A percentile compares a stretch with the other conserved stretches of the same genome.
phyloP scores from a whole-genome alignment of 2,113 vertebrate species.

The Eleginops maclovinus region DNA sequence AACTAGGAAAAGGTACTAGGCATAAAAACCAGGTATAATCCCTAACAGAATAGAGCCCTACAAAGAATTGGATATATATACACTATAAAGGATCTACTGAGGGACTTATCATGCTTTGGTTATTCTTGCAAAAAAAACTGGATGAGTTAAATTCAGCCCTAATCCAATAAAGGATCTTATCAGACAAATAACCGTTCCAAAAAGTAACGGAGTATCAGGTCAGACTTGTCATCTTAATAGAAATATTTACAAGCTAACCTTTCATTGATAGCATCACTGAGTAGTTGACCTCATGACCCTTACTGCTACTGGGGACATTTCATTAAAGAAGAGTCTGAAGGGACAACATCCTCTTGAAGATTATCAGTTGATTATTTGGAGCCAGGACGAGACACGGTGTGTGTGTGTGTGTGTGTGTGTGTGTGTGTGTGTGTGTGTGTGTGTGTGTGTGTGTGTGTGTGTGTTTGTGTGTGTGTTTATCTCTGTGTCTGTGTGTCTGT shows the following conservation, averaged over 20 bases:
- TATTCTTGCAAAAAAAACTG: neutral
- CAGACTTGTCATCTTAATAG: slow-evolving; percentile 16
- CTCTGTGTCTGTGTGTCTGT: slow-evolving; percentile 20
- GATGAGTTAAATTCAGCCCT: neutral
- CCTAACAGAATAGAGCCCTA: too few relatives aligned
- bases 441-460: slow-evolving; percentile 38
- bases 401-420: slow-evolving; percentile 15
- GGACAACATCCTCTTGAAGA: slow-evolving; percentile 73
- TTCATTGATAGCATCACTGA: slow-evolving; percentile 37
- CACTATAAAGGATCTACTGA: neutral
- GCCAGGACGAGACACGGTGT: slow-evolving; percentile 48
- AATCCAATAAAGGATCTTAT: slow-evolving; percentile 5
- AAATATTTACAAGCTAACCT: slow-evolving; percentile 40
- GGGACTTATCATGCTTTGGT: neutral
- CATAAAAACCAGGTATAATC: too few relatives aligned
- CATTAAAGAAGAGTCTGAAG: slow-evolving; percentile 68
- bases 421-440: slow-evolving; percentile 22
- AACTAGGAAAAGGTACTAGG: too few relatives aligned
- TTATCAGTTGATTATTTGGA: slow-evolving; percentile 78
- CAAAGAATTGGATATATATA: too few relatives aligned
- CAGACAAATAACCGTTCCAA: slow-evolving; percentile 3
- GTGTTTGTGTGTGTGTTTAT: slow-evolving; percentile 23
- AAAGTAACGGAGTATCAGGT: slow-evolving; percentile 13
- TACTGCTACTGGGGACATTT: slow-evolving; percentile 1
- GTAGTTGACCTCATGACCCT: slow-evolving; percentile 25